Conservation (phyloP, 2,113 vertebrate species). For the Microtus pennsylvanicus region DNA sequence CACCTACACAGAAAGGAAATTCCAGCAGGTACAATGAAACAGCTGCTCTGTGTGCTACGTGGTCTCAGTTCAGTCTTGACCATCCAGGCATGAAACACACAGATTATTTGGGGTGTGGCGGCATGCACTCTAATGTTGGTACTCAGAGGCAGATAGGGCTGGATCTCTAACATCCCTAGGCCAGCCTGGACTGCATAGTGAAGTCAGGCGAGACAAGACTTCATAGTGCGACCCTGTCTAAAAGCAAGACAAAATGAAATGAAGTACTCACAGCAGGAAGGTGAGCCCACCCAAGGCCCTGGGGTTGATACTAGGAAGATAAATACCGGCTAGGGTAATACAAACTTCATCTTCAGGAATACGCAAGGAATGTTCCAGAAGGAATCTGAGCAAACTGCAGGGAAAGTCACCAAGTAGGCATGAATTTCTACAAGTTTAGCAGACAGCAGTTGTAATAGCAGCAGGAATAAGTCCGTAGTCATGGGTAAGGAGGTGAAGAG, state of each 20-base stretch:
- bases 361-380: constrained; percentile 13
- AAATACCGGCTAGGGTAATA: background rate
- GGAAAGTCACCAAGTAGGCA: background rate
- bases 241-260: background rate
- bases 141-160: background rate
- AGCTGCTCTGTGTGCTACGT: background rate
- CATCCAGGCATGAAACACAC: background rate
- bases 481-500: background rate
- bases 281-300: background rate
- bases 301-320: background rate
- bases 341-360: background rate
- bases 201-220: background rate
- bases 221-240: background rate
- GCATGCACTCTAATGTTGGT: background rate
- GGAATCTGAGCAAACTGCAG: background rate
- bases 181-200: background rate
- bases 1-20: background rate
- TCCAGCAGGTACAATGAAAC: background rate
- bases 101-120: background rate
- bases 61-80: background rate
- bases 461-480: background rate
- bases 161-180: background rate
- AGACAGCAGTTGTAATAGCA: background rate
- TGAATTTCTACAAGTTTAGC: background rate
- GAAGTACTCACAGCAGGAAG: background rate